phyloP scores from a whole-genome alignment of 2,113 vertebrate species.

The Apteryx owenii region DNA sequence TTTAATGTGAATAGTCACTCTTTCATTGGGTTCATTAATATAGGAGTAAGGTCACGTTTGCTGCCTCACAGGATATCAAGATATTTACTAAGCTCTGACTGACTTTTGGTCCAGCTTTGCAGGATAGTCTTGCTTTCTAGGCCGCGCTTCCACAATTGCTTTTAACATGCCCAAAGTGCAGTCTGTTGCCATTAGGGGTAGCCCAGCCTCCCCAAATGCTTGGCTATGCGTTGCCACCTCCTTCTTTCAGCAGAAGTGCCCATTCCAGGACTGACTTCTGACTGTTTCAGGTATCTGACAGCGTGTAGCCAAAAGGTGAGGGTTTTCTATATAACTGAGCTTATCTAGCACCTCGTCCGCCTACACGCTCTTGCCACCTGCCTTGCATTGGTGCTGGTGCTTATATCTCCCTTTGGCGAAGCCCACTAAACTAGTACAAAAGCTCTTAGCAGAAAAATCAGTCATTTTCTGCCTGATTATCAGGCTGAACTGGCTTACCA shows the following conservation, averaged over 20 bases:
- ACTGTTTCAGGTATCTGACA: background rate
- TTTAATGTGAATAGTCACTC: background rate
- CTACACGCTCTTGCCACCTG: background rate
- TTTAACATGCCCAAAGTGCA: no score
- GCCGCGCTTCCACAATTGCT: background rate
- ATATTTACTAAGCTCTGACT: accelerated
- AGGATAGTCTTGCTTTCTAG: accelerated
- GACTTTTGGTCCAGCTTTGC: accelerated
- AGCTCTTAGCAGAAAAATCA: background rate
- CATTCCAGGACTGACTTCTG: background rate
- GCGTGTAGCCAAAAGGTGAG: accelerated
- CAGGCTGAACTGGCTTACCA: background rate
- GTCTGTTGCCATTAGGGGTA: accelerated
- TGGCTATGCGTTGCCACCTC: background rate
- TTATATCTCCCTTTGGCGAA: background rate
- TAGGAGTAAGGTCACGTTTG: background rate
- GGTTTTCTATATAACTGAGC: background rate
- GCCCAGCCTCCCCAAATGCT: background rate
- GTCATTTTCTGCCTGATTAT: background rate
- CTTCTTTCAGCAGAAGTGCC: background rate
- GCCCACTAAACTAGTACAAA: background rate
- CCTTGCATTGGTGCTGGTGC: background rate
- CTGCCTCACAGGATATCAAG: background rate
- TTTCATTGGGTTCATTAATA: background rate
- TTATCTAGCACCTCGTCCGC: background rate